Evolutionary conservation across 2,888 invertebrate species (phyloP), one percentile per base, ranked within the genome.

Genomic region (Ischnura elegans): DNA sequence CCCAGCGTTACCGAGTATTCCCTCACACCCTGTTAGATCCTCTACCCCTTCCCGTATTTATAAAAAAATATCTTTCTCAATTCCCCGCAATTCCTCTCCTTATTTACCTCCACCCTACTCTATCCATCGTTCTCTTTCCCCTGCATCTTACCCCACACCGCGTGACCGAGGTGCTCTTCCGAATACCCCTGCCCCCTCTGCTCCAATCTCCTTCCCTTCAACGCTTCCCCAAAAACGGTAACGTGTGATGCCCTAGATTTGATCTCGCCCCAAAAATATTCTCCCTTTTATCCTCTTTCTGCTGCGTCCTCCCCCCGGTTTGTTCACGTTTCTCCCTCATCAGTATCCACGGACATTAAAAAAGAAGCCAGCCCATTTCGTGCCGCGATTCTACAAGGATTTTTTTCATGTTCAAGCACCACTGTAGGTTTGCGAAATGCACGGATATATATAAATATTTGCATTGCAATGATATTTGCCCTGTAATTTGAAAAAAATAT

Each of bases 241-340:
- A 25, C 61, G 55, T 21, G 55, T 0, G 36, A 76, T 76, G 76
- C 76, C 76, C 76, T 36, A 76, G 76, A 76, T 76, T 36, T 36
- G 29, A 76, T 36, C 76, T 76, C 76, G 76, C 6, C 76, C 76
- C n/a, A n/a, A n/a, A 13, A 76, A 76, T 76, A 76, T 76, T 61
- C 61, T 61, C 61, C 61, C 21, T 61, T 76, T 36, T 10, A 36
- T 29, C 25, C 36, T 76, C 76, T 29, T 36, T 36, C 2, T 29
- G 36, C 36, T 36, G 10, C 76, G 0, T 16, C 16, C 76, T 76
- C 36, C 76, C 2, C 5, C 10, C n/a, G n/a, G 16, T 13, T 76
- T 0, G 29, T 76, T 76, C 76, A 76, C 36, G 29, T 76, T 16
- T 13, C 36, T 5, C 16, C 76, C 76, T 36, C 36, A 36, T 36